phyloP scores from a whole-genome alignment of 2,888 invertebrate genomes.

The Drosophila siamana region DNA sequence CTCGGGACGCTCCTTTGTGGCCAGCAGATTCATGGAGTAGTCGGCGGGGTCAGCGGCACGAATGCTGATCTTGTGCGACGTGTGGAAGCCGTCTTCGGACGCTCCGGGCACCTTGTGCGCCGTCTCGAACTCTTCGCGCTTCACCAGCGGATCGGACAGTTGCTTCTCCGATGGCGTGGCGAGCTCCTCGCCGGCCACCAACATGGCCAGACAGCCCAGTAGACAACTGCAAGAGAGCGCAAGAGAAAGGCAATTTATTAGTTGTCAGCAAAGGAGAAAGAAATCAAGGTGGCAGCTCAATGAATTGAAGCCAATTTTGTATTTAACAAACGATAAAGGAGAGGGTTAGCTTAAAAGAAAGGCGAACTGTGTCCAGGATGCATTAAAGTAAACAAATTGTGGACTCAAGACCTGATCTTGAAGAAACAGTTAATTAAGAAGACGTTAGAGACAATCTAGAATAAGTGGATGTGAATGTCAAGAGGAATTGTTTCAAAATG shows the following conservation, averaged over 20 bases:
- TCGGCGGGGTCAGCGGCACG: constrained; percentile 64
- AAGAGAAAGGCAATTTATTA: neutral
- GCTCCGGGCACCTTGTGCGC: constrained; percentile 89
- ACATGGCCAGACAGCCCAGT: constrained; percentile 70
- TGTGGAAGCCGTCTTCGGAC: constrained; percentile 78
- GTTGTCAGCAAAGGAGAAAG: too few species aligned
- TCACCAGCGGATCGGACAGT: constrained; percentile 12
- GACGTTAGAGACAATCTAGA: too few species aligned
- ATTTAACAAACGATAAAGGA: too few species aligned
- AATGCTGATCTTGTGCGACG: constrained; percentile 81
- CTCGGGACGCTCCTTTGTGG: constrained; percentile 85
- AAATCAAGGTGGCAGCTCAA: too few species aligned
- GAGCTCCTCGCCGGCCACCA: constrained; percentile 57
- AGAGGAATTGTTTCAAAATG: too few species aligned
- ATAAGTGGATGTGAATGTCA: too few species aligned
- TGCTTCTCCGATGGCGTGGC: constrained; percentile 37
- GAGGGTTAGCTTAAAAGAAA: too few species aligned
- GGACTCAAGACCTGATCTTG: too few species aligned
- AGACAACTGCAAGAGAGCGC: constrained; percentile 64
- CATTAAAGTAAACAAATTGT: too few species aligned
- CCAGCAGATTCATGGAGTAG: constrained; percentile 82
- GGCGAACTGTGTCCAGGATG: too few species aligned
- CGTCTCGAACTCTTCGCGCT: constrained; percentile 86
- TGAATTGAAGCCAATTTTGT: too few species aligned
- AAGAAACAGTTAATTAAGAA: too few species aligned